Evolutionary conservation across 2,888 invertebrate species (phyloP), one percentile per base, ranked within the genome.

Genomic region (Micropterix aruncella): DNA sequence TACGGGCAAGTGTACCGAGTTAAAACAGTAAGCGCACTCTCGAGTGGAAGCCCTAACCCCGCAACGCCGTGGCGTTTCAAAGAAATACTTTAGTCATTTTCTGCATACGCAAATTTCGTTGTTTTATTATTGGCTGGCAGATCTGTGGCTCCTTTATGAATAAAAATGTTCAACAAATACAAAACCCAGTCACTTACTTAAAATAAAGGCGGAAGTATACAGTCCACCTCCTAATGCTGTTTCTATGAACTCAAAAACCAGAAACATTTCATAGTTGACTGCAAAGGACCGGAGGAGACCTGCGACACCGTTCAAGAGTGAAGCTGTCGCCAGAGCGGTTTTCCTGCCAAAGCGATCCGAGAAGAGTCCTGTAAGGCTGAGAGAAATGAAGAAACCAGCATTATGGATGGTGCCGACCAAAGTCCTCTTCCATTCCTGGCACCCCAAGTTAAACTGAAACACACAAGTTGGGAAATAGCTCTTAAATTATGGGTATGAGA

Each of bases 281-380:
- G 78, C 68, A 52, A 77, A 75, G 0, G 78, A 75, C 43, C 76
- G 69, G 19, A 71, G 48, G 18, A 75, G 54, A 1, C 79, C 78
- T 48, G 73, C 66, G 42, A 75, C 54, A 14, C 73, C 69, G 44
- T 74, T 73, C 58, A 73, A 62, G 5, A 71, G 58, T 2, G 75
- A 70, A 2, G 75, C 73, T 4, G 74, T 47, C 0, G 79, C 72
- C 41, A 83, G 56, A 0, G 79, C 72, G 15, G 70, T 62, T 51
- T 75, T 73, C 37, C 83, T 71, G 1, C 83, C 83, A 53, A 71
- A 85, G 73, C 72, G 79, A 61, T 82, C 82, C 1, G 81, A 81
- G 38, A 80, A 56, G 48, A 74, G 68, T 40, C 81, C 80, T 53
- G 77, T 69, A 51, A 79, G 66, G 19, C 78, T 77, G 52, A 80